Evolutionary conservation across 2,888 invertebrate genomes (phyloP), one percentile per base, ranked within the genome.

Genomic region (Automeris io): DNA sequence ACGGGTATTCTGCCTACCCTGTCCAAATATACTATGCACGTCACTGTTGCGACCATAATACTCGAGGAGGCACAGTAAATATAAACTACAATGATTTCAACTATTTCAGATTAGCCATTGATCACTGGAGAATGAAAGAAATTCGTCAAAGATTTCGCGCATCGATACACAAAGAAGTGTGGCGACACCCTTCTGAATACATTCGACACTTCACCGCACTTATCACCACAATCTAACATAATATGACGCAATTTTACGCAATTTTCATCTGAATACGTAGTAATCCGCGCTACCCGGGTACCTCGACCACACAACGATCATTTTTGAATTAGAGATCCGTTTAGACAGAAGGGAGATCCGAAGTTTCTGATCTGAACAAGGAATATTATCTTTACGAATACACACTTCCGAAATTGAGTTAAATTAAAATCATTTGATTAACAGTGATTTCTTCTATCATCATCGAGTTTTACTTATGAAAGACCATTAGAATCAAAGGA

Each of bases 161-260:
- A 44, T 46, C 50, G 64, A 58, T 62, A 46, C 49, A 52, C 61
- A 66, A 61, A 72, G 63, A 54, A 61, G 61, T 53, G 56, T 54
- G 55, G 55, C 59, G 58, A 71, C 67, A 70, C 65, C 51, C 48
- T 43, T 43, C 46, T 59, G 50, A 71, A 70, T 59, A 47, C 61
- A 39, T 57, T 70, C 60, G 63, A 60, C 70, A 71, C 74, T 70
- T 67, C 60, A 65, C 19, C 18, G 32, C 32, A 31, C 31, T 32
- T 11, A 39, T 21, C 29, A 34, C 22, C 21, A 29, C 34, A 29
- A 22, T 9, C 18, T n/a, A 19, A 33, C 16, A 60, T 61, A 71
- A 73, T 57, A 71, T 81, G 81, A 82, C 78, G 74, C 69, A 80
- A 86, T 85, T 85, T 82, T 70, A 85, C 69, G 85, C 70, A 42